Evolutionary conservation across 2,113 vertebrate genomes (phyloP).

Genomic region (Merops nubicus): DNA sequence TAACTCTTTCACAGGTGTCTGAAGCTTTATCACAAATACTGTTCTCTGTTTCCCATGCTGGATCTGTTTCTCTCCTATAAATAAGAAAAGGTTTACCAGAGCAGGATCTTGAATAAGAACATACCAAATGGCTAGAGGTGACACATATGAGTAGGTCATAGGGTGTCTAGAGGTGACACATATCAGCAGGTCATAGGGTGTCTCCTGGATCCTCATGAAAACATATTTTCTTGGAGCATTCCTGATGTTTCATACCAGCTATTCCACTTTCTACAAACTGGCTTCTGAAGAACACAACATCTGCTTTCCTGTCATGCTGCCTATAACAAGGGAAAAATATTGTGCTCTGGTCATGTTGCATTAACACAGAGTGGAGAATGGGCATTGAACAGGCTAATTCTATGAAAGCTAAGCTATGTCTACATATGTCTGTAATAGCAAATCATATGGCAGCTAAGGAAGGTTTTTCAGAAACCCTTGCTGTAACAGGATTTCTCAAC

Average conservation of each 20-base stretch:
- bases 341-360: neutral
- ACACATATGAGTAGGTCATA: neutral
- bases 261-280: neutral
- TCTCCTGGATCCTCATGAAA: neutral
- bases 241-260: neutral
- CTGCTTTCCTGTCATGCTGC: neutral
- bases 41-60: neutral
- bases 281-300: neutral
- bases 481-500: neutral
- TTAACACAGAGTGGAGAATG: neutral
- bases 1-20: neutral
- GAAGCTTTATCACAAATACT: neutral
- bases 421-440: neutral
- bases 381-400: neutral
- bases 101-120: neutral
- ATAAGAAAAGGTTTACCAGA: neutral
- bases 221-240: neutral
- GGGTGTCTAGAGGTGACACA: neutral
- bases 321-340: neutral
- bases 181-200: neutral
- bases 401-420: neutral
- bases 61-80: neutral
- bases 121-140: neutral
- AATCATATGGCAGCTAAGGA: neutral
- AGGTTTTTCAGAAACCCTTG: neutral